phyloP scores from a whole-genome alignment of 2,113 vertebrate genomes.

The Paralichthys olivaceus region DNA sequence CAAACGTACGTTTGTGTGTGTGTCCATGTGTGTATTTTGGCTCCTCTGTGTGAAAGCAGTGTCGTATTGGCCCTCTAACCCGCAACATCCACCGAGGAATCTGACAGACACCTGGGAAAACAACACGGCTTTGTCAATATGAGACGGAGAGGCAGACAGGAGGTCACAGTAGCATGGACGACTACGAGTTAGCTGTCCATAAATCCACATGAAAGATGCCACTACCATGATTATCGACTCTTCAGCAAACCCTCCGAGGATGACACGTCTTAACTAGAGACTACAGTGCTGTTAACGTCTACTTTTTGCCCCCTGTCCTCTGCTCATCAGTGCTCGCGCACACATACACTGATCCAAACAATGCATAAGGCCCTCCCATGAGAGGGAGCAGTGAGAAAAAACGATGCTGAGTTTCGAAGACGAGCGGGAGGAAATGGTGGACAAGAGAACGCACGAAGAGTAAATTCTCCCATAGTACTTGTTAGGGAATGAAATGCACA shows the following conservation, averaged over 20 bases:
- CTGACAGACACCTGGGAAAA: conserved; percentile 63
- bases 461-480: conserved; percentile 13
- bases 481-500: conserved; percentile 39
- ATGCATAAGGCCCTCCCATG: not conserved
- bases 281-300: not conserved
- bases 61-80: conserved; percentile 54
- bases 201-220: conserved; percentile 12
- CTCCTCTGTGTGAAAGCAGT: conserved; percentile 61
- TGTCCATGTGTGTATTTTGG: conserved; percentile 48
- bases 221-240: conserved; percentile 5
- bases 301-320: conserved; percentile 1
- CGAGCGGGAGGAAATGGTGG: not conserved
- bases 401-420: not conserved
- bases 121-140: conserved; percentile 46
- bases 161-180: not conserved
- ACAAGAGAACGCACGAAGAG: conserved; percentile 15
- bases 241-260: conserved; percentile 13
- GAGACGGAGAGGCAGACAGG: conserved; percentile 5
- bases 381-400: not conserved
- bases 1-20: no score
- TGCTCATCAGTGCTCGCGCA: not conserved
- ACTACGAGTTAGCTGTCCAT: conserved; percentile 1
- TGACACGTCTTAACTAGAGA: conserved; percentile 5
- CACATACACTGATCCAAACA: conserved; percentile 5
- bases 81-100: conserved; percentile 64